Conservation (phyloP, 1,140 invertebrate species). For the Megathymus violae region DNA sequence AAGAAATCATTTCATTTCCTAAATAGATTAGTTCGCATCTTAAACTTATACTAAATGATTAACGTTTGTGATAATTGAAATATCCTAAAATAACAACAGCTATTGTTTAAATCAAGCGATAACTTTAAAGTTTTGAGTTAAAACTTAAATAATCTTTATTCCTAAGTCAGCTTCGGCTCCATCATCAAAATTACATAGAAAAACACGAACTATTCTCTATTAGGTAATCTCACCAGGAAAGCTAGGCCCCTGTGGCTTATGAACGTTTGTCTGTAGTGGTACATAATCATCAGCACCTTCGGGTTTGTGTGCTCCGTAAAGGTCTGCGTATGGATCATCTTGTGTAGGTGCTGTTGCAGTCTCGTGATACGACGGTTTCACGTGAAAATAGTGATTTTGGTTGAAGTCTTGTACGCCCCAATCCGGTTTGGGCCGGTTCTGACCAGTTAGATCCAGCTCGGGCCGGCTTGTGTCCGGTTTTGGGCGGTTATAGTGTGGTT, state of each 20-base stretch:
- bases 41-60: too few relatives aligned
- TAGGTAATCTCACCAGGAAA: slow-evolving; percentile 76
- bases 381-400: slow-evolving; percentile 75
- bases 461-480: slow-evolving; percentile 61
- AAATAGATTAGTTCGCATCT: too few relatives aligned
- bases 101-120: too few relatives aligned
- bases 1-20: too few relatives aligned
- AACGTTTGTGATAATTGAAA: too few relatives aligned
- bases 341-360: slow-evolving; percentile 64
- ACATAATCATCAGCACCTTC: slow-evolving; percentile 76
- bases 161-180: slow-evolving; percentile 30
- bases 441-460: slow-evolving; percentile 52
- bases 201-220: slow-evolving; percentile 33
- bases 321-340: slow-evolving; percentile 64
- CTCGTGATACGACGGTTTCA: slow-evolving; percentile 82
- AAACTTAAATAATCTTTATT: slow-evolving; percentile 19
- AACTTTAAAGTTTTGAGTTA: too few relatives aligned
- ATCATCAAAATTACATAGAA: slow-evolving; percentile 20
- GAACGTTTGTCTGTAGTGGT: slow-evolving; percentile 61
- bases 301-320: slow-evolving; percentile 47
- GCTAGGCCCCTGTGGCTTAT: slow-evolving; percentile 71
- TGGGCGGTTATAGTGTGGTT: slow-evolving; percentile 66
- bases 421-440: slow-evolving; percentile 63
- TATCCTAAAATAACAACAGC: too few relatives aligned
- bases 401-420: slow-evolving; percentile 59